phyloP scores from a whole-genome alignment of 2,888 invertebrate genomes.

The Bimastos eiseni region DNA sequence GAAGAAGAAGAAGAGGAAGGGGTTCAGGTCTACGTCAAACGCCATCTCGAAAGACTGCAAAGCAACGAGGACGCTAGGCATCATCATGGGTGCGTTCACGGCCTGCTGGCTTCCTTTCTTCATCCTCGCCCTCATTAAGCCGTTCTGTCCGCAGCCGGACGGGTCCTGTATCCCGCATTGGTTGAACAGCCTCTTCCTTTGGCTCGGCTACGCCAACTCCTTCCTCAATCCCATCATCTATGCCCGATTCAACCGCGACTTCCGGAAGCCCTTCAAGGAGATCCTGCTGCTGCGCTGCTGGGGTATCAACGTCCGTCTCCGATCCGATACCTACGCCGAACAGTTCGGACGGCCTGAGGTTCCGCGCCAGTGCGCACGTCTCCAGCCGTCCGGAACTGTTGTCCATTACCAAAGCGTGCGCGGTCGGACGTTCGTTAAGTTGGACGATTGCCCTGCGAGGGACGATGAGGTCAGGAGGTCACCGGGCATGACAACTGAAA shows the following conservation, averaged over 20 bases:
- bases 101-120: slow-evolving; percentile 95
- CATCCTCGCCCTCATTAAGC: slow-evolving; percentile 79
- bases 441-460: slow-evolving; percentile 23
- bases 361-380: slow-evolving; percentile 21
- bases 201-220: slow-evolving; percentile 85
- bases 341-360: slow-evolving; percentile 50
- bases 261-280: slow-evolving; percentile 92
- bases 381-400: slow-evolving; percentile 41
- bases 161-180: slow-evolving; percentile 51
- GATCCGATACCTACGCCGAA: slow-evolving; percentile 60
- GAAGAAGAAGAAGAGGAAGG: neutral
- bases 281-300: slow-evolving; percentile 74
- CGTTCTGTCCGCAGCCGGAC: slow-evolving; percentile 49
- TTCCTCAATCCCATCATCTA: slow-evolving; percentile 94
- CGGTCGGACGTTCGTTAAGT: slow-evolving; percentile 56
- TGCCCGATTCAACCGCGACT: slow-evolving; percentile 91
- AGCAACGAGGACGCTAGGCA: slow-evolving; percentile 90
- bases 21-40: neutral
- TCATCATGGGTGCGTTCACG: slow-evolving; percentile 92
- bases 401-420: slow-evolving; percentile 58
- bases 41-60: slow-evolving; percentile 71
- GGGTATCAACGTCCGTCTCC: slow-evolving; percentile 59
- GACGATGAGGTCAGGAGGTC: slow-evolving; percentile 18
- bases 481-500: neutral
- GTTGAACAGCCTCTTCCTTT: slow-evolving; percentile 54